phyloP scores from a whole-genome alignment of 1,140 invertebrate species.

The Papilio dardanus region DNA sequence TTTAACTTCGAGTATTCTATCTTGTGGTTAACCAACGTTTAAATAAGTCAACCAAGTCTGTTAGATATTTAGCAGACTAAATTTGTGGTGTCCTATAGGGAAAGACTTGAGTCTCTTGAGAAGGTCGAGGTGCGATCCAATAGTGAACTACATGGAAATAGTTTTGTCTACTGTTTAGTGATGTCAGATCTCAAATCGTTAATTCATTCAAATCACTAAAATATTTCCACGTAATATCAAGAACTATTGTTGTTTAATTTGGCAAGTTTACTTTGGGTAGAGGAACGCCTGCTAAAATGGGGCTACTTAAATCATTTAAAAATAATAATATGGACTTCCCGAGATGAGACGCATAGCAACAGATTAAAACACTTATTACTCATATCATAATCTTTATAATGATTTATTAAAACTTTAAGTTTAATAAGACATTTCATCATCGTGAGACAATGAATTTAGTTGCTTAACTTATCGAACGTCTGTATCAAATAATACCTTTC shows the following conservation, averaged over 20 bases:
- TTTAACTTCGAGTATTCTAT: constrained; percentile 11
- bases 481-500: constrained; percentile 7
- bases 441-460: background rate
- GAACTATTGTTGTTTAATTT: background rate
- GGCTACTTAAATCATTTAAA: too few relatives aligned
- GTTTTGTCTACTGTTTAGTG: background rate
- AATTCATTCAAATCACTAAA: too few relatives aligned
- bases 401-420: background rate
- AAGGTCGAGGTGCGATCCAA: background rate
- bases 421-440: background rate
- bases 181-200: too few relatives aligned
- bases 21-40: background rate
- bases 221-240: background rate
- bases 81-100: background rate
- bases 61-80: constrained; percentile 10
- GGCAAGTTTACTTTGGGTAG: too few relatives aligned
- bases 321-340: too few relatives aligned
- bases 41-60: constrained; percentile 7
- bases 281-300: too few relatives aligned
- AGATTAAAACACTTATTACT: background rate
- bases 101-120: background rate
- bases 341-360: background rate
- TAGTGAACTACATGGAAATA: background rate
- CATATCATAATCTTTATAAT: background rate
- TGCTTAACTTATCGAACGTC: background rate